A percentile compares a stretch with the other conserved stretches of the same genome.
These are phyloP conservation scores for Pterocles gutturalis DNA, from an alignment of 2,113 vertebrate genomes.

Conservation along the genomic window DNA sequence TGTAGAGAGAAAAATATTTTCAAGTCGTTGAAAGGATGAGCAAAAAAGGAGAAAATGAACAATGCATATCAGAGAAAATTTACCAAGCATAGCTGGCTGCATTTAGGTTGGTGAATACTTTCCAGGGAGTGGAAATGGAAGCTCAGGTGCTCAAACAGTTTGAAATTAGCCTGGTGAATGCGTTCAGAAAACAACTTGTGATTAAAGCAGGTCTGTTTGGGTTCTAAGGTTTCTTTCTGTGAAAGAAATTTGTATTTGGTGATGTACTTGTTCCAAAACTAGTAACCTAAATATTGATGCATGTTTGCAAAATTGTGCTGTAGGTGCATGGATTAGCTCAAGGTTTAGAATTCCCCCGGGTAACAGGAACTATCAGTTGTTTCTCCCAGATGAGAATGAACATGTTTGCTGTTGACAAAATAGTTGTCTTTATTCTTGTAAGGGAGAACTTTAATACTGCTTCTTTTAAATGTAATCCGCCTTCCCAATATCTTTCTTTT, in stretches of 20 bases:
- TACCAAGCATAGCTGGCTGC: neutral
- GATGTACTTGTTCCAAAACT: neutral
- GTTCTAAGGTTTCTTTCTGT: neutral
- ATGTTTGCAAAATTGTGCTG: neutral
- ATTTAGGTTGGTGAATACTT: neutral
- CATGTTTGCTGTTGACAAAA: conserved; percentile 31
- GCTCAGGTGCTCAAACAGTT: conserved; percentile 49
- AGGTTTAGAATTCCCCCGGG: neutral
- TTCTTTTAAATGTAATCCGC: conserved; percentile 23
- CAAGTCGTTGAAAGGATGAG: neutral
- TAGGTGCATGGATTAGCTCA: neutral
- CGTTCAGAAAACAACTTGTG: neutral
- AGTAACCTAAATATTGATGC: neutral
- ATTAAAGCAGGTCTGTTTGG: neutral
- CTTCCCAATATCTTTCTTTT: neutral
- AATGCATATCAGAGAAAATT: neutral
- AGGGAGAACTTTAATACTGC: neutral
- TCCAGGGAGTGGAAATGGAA: neutral
- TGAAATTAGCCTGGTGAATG: conserved; percentile 41
- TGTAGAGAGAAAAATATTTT: neutral
- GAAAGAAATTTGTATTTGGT: neutral
- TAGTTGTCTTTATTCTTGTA: neutral
- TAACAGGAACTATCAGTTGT: neutral
- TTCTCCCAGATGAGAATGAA: neutral
- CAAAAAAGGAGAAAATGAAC: neutral